A percentile compares a stretch with the other conserved stretches of the same genome.
These are phyloP conservation scores for Hemithea aestivaria DNA, from an alignment of 2,888 invertebrate genomes.

Conservation along the genomic window DNA sequence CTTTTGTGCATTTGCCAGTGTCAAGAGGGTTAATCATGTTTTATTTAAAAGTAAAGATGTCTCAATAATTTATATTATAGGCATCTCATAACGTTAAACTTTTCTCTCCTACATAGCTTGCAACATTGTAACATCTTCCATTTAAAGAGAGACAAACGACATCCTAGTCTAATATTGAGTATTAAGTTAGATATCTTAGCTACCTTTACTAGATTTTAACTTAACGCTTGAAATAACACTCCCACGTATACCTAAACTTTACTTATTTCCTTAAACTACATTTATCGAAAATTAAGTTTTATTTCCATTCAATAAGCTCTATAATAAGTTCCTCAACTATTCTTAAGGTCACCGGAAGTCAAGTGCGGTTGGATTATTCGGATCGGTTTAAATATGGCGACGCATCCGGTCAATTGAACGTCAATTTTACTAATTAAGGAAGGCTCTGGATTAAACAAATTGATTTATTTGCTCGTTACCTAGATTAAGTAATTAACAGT, in stretches of 20 bases:
- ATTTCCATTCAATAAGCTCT: slow-evolving; percentile 14
- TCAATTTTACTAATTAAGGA: slow-evolving; percentile 37
- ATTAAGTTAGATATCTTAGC: no score
- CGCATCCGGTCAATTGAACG: slow-evolving; percentile 46
- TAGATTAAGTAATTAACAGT: no score
- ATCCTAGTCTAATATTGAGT: no score
- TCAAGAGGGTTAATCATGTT: no score
- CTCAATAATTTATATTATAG: no score
- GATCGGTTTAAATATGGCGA: slow-evolving; percentile 62
- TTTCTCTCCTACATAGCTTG: no score
- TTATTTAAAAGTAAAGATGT: no score
- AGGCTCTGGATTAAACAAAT: slow-evolving; percentile 21
- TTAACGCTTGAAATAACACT: slow-evolving; percentile 50
- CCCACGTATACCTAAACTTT: slow-evolving; percentile 50
- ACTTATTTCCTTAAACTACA: slow-evolving; percentile 15
- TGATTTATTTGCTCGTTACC: slow-evolving; percentile 14
- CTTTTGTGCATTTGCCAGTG: no score
- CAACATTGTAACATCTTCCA: no score
- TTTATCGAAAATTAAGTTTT: slow-evolving; percentile 31
- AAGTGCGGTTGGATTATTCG: slow-evolving; percentile 60
- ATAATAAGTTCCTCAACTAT: slow-evolving; percentile 20
- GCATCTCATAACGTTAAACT: no score
- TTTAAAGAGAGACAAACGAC: no score
- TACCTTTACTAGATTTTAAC: no score
- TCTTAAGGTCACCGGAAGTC: slow-evolving; percentile 59